These are phyloP conservation scores for Protobothrops flavoviridis DNA, from an alignment of 2,113 vertebrate genomes.

Conservation along the genomic window DNA sequence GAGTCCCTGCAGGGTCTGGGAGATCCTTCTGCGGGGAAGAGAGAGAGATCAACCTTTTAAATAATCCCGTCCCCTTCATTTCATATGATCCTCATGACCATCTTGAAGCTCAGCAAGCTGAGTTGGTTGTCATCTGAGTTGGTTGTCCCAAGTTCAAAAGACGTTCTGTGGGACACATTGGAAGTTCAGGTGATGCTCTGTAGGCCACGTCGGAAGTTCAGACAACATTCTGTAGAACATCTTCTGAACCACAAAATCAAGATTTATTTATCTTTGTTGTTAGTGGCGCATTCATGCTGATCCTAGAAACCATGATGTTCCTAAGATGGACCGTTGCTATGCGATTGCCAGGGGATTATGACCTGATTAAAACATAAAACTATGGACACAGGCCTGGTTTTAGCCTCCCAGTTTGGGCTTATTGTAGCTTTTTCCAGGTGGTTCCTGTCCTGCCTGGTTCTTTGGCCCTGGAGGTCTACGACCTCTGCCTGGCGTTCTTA, in stretches of 20 bases:
- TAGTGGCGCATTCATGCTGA: no score
- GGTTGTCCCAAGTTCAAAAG: not conserved
- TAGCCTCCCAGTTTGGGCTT: not conserved
- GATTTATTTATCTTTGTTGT: not conserved
- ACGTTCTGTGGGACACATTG: no score
- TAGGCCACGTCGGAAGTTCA: not conserved
- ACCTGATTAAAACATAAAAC: not conserved
- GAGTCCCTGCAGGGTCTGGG: not conserved
- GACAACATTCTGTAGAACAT: no score
- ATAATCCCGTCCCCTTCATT: not conserved
- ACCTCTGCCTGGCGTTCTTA: conserved; percentile 66
- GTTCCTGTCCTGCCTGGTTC: conserved; percentile 61
- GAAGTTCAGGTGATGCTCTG: no score
- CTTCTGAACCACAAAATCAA: no score
- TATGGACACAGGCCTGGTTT: not conserved
- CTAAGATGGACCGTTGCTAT: no score
- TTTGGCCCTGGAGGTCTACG: conserved; percentile 63
- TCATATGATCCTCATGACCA: not conserved
- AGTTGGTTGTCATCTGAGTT: not conserved
- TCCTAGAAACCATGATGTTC: not conserved
- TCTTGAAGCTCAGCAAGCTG: not conserved
- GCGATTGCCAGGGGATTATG: not conserved
- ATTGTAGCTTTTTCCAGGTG: conserved; percentile 48
- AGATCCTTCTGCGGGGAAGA: not conserved
- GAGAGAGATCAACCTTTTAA: not conserved